These are phyloP conservation scores for Glaucidium brasilianum DNA, from an alignment of 2,113 vertebrate genomes.

Conservation along the genomic window DNA sequence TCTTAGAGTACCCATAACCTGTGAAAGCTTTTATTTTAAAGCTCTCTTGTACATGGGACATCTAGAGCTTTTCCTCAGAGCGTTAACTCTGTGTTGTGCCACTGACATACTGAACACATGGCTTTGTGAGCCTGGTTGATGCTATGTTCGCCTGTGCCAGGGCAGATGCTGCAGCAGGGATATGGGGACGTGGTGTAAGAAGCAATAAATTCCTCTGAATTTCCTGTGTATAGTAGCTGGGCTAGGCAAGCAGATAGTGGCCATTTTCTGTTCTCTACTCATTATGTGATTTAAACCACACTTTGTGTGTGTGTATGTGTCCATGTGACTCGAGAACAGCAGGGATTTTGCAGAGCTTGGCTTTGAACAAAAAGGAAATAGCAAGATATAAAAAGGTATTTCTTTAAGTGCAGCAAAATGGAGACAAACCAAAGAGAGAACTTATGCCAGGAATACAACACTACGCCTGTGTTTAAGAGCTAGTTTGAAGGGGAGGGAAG, in stretches of 20 bases:
- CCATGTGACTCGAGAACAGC: neutral
- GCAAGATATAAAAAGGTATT: neutral
- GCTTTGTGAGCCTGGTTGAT: neutral
- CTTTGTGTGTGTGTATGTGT: neutral
- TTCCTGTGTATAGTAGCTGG: neutral
- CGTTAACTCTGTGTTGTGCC: rapidly evolving
- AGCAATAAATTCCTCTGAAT: neutral
- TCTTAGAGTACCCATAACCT: neutral
- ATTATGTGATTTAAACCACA: rapidly evolving
- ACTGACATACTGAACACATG: rapidly evolving
- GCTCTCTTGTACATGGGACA: neutral
- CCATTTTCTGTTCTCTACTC: neutral
- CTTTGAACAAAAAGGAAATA: neutral
- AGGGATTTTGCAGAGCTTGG: neutral
- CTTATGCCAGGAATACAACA: neutral
- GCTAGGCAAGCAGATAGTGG: neutral
- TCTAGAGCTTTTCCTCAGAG: neutral
- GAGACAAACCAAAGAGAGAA: neutral
- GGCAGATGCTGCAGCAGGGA: neutral
- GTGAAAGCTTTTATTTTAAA: neutral
- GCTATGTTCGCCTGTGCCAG: rapidly evolving
- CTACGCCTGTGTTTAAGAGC: neutral
- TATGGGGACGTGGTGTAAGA: neutral
- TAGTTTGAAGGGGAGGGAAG: neutral
- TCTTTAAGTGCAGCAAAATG: neutral